phyloP scores from a whole-genome alignment of 2,113 vertebrate species.

The Orycteropus afer region DNA sequence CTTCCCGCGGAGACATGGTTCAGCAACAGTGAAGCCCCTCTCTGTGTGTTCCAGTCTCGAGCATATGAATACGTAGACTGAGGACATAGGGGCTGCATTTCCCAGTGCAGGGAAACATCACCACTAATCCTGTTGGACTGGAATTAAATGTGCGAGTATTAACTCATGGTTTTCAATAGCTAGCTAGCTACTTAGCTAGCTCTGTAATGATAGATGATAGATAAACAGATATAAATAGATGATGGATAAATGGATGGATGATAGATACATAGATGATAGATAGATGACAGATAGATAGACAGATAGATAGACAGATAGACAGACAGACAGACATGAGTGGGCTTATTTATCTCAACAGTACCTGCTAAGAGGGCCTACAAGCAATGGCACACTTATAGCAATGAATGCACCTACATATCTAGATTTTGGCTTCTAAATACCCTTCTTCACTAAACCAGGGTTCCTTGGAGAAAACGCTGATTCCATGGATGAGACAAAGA shows the following conservation, averaged over 20 bases:
- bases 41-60: neutral
- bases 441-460: too few relatives aligned
- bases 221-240: neutral
- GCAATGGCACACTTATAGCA: neutral
- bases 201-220: too few relatives aligned
- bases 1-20: neutral
- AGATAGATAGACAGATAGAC: too few relatives aligned
- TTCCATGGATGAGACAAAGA: neutral
- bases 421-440: neutral
- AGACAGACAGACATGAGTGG: too few relatives aligned
- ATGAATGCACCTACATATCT: neutral
- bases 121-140: neutral
- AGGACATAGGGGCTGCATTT: neutral
- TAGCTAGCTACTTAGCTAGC: neutral
- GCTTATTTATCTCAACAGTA: neutral
- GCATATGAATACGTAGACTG: neutral
- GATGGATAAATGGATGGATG: neutral
- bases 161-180: neutral
- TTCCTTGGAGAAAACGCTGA: neutral
- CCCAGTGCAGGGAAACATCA: neutral
- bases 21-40: neutral
- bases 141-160: too few relatives aligned
- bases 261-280: too few relatives aligned
- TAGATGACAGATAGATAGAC: too few relatives aligned
- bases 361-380: neutral